Percentiles rank a stretch among this genome's conserved stretches.
Conservation (phyloP, 2,113 vertebrate genomes). For the Capricornis sumatraensis region DNA sequence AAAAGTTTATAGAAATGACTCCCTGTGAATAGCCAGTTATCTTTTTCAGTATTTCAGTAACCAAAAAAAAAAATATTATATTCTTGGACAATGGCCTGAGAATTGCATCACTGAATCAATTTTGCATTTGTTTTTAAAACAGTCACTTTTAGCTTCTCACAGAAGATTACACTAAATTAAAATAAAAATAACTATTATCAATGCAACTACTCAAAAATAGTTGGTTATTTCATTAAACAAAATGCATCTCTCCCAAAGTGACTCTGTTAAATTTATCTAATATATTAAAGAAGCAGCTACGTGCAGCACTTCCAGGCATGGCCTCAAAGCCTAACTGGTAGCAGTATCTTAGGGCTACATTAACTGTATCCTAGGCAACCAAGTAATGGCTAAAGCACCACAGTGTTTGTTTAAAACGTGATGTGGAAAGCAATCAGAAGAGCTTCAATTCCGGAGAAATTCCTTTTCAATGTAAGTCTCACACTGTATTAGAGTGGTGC, state of each 20-base stretch:
- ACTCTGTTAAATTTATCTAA: background rate
- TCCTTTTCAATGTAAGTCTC: slow-evolving; percentile 66
- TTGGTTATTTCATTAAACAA: slow-evolving; percentile 39
- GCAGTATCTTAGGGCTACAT: slow-evolving; percentile 76
- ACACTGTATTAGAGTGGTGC: slow-evolving; percentile 60
- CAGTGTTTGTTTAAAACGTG: slow-evolving; percentile 81
- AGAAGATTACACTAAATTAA: background rate
- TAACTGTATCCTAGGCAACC: slow-evolving; percentile 85
- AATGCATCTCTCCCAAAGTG: background rate
- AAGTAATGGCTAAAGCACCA: slow-evolving; percentile 78
- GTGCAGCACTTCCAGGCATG: slow-evolving; percentile 17
- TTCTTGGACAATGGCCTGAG: background rate
- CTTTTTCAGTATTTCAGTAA: slow-evolving; percentile 10
- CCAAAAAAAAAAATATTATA: background rate
- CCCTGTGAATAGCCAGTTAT: background rate
- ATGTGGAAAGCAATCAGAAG: slow-evolving; percentile 79
- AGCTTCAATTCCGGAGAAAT: slow-evolving; percentile 54
- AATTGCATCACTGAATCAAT: background rate
- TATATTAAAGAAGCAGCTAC: slow-evolving; percentile 1
- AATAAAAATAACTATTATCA: background rate
- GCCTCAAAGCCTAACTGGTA: slow-evolving; percentile 58
- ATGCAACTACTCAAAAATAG: background rate
- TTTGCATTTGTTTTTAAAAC: slow-evolving; percentile 14
- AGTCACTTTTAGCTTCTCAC: background rate
- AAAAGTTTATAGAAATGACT: background rate